Evolutionary conservation across 2,888 invertebrate genomes (phyloP).

Genomic region (Platypus cylindrus): DNA sequence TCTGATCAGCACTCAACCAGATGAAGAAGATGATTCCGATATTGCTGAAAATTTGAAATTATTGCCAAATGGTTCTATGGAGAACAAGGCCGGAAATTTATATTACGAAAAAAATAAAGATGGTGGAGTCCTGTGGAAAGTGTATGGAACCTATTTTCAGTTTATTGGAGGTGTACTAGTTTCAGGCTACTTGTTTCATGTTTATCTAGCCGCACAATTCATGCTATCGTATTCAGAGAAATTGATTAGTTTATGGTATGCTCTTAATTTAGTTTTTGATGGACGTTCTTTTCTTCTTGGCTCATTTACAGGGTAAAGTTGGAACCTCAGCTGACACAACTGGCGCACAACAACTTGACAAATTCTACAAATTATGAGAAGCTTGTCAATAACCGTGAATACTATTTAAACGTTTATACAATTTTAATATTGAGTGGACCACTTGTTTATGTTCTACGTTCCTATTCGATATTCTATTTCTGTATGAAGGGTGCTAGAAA

Average conservation of each 20-base stretch:
- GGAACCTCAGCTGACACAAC: slow-evolving; percentile 18
- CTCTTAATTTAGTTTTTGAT: no score
- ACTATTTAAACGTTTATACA: slow-evolving; percentile 15
- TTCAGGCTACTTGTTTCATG: slow-evolving; percentile 17
- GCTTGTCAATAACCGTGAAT: slow-evolving; percentile 12
- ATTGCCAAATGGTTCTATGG: no score
- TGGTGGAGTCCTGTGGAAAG: slow-evolving; percentile 23
- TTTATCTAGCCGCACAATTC: slow-evolving; percentile 22
- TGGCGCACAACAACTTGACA: no score
- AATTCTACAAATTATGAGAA: slow-evolving; percentile 14
- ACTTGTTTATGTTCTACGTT: slow-evolving; percentile 13
- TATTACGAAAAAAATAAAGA: slow-evolving; percentile 24
- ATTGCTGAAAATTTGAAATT: background rate
- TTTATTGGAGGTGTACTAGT: slow-evolving; percentile 24
- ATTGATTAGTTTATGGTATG: slow-evolving; percentile 25
- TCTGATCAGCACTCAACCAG: slow-evolving; percentile 4
- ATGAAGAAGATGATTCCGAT: slow-evolving; percentile 9
- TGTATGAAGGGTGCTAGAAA: slow-evolving; percentile 18
- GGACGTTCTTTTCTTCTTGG: no score
- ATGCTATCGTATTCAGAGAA: slow-evolving; percentile 22
- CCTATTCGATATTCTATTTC: slow-evolving; percentile 18
- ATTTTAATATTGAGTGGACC: slow-evolving; percentile 12
- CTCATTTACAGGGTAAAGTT: slow-evolving; percentile 20
- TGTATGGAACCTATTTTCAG: slow-evolving; percentile 25
- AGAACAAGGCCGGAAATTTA: slow-evolving; percentile 11